A percentile compares a stretch with the other conserved stretches of the same genome.
Evolutionary conservation across 2,888 invertebrate genomes (phyloP).

Genomic region (Trissolcus brochymenae): DNA sequence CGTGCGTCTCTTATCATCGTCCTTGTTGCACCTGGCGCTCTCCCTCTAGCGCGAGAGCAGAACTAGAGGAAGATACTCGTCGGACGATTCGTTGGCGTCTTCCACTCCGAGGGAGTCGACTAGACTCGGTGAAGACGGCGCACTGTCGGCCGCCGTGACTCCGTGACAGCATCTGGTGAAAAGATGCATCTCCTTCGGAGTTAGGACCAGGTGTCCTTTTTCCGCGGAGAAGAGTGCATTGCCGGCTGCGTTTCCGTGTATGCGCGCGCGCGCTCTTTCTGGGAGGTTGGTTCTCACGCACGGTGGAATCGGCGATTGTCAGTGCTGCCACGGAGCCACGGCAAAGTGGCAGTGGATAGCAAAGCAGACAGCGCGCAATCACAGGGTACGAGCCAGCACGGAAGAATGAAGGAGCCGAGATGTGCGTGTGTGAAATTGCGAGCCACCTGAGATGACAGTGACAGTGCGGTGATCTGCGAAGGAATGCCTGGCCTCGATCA

Average conservation of each 20-base stretch:
- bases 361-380: slow-evolving; percentile 25
- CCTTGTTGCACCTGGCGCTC: slow-evolving; percentile 18
- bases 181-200: slow-evolving; percentile 22
- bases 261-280: slow-evolving; percentile 52
- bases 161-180: neutral
- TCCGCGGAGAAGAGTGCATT: slow-evolving; percentile 27
- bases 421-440: slow-evolving; percentile 59
- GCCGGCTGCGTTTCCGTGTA: slow-evolving; percentile 55
- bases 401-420: slow-evolving; percentile 27
- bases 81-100: slow-evolving; percentile 22
- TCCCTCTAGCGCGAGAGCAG: slow-evolving; percentile 21
- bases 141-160: slow-evolving; percentile 1
- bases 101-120: neutral
- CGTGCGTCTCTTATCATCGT: slow-evolving; percentile 36
- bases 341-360: slow-evolving; percentile 46
- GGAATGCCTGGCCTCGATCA: slow-evolving; percentile 34
- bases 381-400: slow-evolving; percentile 3
- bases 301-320: slow-evolving; percentile 55
- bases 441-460: slow-evolving; percentile 62
- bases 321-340: slow-evolving; percentile 57
- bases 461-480: slow-evolving; percentile 55
- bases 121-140: slow-evolving; percentile 14
- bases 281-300: slow-evolving; percentile 53
- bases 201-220: slow-evolving; percentile 23
- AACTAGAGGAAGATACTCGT: slow-evolving; percentile 20